Percentiles rank a stretch among this genome's conserved stretches.
These are phyloP conservation scores for Gallirallus australis DNA, from an alignment of 2,797 vertebrate species.

Conservation along the genomic window DNA sequence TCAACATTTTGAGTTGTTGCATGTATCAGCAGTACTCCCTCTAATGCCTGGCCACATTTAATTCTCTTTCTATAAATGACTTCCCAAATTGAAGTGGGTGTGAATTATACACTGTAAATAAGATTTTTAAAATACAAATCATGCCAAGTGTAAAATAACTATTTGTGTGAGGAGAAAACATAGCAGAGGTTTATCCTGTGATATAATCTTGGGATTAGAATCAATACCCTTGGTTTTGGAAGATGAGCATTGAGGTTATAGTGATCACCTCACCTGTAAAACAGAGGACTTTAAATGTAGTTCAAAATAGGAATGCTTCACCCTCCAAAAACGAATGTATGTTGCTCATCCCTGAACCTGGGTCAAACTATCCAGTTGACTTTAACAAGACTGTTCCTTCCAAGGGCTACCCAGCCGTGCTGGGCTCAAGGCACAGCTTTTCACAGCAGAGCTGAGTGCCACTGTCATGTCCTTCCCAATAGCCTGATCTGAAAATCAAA, in stretches of 20 bases:
- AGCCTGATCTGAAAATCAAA: not conserved
- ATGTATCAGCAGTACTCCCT: not conserved
- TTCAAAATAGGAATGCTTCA: not conserved
- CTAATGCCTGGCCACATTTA: not conserved
- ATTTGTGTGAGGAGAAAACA: not conserved
- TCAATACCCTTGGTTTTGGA: not conserved
- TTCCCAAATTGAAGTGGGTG: conserved; percentile 26
- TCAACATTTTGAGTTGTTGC: conserved; percentile 32
- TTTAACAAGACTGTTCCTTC: not conserved
- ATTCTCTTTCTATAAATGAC: conserved; percentile 13
- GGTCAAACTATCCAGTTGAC: not conserved
- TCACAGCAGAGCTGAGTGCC: not conserved
- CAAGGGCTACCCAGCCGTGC: not conserved
- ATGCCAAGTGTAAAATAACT: not conserved
- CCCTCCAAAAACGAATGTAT: not conserved
- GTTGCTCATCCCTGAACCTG: not conserved
- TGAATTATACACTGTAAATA: conserved; percentile 40
- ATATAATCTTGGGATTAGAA: not conserved
- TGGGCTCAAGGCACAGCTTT: not conserved
- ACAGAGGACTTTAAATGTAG: not conserved
- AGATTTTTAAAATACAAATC: conserved; percentile 31
- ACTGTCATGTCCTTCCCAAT: not conserved
- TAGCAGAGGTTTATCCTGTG: not conserved
- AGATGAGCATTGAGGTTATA: not conserved
- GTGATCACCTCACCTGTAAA: not conserved